Evolutionary conservation across 1,140 invertebrate genomes (phyloP).

Genomic region (Pseudomyrmex gracilis): DNA sequence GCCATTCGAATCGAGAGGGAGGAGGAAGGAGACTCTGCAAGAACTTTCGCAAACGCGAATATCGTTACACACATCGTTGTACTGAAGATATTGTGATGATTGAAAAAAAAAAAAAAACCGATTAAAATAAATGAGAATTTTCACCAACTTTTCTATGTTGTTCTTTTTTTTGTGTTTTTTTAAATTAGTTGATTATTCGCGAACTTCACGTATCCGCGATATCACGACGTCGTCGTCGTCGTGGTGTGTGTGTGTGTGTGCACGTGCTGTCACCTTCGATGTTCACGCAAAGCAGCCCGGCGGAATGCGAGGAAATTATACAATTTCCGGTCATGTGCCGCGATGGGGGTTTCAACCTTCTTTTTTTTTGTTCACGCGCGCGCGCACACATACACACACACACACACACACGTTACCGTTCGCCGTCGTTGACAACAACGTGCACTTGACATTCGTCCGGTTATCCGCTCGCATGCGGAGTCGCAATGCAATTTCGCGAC

Average conservation of each 20-base stretch:
- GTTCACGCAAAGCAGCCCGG: constrained; percentile 19
- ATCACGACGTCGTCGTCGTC: no score
- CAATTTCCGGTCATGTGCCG: constrained; percentile 46
- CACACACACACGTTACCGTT: no score
- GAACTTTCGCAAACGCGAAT: no score
- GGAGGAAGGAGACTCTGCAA: no score
- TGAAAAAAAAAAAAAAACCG: no score
- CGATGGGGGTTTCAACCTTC: constrained; percentile 33
- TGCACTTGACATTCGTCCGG: constrained; percentile 34
- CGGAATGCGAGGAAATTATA: constrained; percentile 58
- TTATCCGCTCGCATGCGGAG: not conserved
- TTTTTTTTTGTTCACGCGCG: constrained; percentile 16
- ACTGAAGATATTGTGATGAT: no score
- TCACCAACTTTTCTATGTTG: no score
- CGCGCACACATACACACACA: no score
- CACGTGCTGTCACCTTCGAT: constrained; percentile 9
- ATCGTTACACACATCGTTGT: no score
- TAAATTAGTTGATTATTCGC: not conserved
- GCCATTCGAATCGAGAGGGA: no score
- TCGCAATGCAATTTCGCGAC: constrained; percentile 11
- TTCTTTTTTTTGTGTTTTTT: not conserved
- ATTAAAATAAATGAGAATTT: no score
- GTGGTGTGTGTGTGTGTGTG: not conserved
- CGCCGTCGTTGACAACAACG: not conserved
- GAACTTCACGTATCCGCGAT: not conserved